Conservation (phyloP, 2,113 vertebrate genomes). For the Chascanopsetta lugubris region DNA sequence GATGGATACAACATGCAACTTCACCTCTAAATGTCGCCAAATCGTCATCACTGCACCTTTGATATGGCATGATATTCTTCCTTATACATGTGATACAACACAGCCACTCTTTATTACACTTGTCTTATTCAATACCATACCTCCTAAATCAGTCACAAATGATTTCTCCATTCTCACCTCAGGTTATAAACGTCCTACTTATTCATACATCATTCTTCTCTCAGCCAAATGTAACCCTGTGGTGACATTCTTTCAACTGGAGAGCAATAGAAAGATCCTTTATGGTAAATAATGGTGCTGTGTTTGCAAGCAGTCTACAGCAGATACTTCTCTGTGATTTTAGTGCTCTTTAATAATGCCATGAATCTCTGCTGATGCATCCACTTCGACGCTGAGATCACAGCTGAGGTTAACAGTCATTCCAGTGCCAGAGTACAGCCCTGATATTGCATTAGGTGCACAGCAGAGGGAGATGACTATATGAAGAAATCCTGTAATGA, state of each 20-base stretch:
- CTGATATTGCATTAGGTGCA: conserved; percentile 47
- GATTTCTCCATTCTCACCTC: conserved; percentile 24
- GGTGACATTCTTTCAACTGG: conserved; percentile 28
- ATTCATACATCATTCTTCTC: not conserved
- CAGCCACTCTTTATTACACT: conserved; percentile 1
- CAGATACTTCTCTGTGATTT: conserved; percentile 27
- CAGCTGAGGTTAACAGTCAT: conserved; percentile 42
- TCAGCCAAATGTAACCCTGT: conserved; percentile 9
- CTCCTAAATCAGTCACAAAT: conserved; percentile 17
- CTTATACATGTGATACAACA: conserved; percentile 32
- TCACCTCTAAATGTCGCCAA: too few species aligned
- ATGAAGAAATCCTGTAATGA: conserved; percentile 38
- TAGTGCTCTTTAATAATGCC: conserved; percentile 46
- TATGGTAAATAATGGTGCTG: conserved; percentile 19
- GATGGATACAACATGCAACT: too few species aligned
- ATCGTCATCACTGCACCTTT: too few species aligned
- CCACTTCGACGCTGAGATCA: conserved; percentile 43
- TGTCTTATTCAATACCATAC: not conserved
- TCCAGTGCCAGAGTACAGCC: conserved; percentile 42
- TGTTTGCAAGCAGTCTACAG: conserved; percentile 20
- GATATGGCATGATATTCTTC: conserved; percentile 14
- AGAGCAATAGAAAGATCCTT: conserved; percentile 25
- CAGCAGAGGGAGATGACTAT: conserved; percentile 29
- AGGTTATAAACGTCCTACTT: conserved; percentile 8
- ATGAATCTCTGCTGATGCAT: conserved; percentile 47